Conservation (phyloP, 2,113 vertebrate species). For the Speoplatyrhinus poulsoni region DNA sequence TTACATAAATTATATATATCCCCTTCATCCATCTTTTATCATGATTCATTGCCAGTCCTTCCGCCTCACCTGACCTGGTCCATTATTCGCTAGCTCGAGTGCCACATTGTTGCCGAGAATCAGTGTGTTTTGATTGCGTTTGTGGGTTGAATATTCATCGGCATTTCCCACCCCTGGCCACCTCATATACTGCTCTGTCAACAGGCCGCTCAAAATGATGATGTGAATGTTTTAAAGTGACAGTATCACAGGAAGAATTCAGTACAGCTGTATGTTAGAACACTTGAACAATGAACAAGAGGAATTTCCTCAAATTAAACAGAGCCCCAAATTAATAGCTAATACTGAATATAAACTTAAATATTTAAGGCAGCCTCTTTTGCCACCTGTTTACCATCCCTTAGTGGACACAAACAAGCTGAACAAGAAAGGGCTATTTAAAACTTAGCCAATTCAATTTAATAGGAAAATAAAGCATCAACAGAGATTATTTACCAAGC, state of each 20-base stretch:
- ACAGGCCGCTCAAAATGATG: too few relatives aligned
- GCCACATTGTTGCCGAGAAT: conserved; percentile 19
- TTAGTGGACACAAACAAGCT: conserved; percentile 16
- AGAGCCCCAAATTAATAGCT: neutral
- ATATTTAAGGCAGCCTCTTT: conserved; percentile 10
- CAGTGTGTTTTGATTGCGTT: conserved; percentile 25
- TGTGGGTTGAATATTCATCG: conserved; percentile 40
- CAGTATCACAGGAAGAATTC: neutral
- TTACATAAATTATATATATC: neutral
- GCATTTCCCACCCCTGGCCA: conserved; percentile 11
- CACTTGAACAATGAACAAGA: neutral
- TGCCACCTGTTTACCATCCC: conserved; percentile 15
- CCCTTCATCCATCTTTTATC: conserved; percentile 41
- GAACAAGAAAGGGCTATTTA: conserved; percentile 18
- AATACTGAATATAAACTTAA: conserved; percentile 14
- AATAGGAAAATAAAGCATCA: conserved; percentile 17
- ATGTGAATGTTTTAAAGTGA: too few relatives aligned
- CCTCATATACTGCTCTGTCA: neutral
- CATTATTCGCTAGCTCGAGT: conserved; percentile 42
- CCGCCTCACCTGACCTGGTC: conserved; percentile 49
- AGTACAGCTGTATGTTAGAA: conserved; percentile 9
- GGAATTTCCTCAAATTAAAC: neutral
- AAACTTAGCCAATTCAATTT: conserved; percentile 34
- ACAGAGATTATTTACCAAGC: conserved; percentile 8
- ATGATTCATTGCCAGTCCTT: neutral